Evolutionary conservation across 2,113 vertebrate species (phyloP).

Genomic region (Pteropus alecto): DNA sequence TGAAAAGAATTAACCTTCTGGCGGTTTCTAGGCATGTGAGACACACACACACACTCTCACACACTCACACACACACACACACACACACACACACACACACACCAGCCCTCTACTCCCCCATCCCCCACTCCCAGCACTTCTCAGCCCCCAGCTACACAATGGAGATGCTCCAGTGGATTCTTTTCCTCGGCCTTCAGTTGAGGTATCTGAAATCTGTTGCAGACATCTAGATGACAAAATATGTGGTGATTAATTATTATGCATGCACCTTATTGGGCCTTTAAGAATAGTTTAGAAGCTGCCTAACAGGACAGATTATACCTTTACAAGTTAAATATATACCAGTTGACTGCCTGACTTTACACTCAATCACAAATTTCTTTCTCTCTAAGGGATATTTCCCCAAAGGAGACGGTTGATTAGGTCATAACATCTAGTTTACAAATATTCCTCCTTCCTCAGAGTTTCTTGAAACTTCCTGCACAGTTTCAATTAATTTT

Average conservation of each 20-base stretch:
- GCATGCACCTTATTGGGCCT: background rate
- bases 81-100: no score
- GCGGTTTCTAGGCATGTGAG: background rate
- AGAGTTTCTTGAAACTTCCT: constrained; percentile 17
- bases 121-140: background rate
- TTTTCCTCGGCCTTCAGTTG: background rate
- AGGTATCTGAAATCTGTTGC: background rate
- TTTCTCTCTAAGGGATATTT: background rate
- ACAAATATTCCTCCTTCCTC: constrained; percentile 2
- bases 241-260: background rate
- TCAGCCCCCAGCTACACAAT: background rate
- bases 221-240: background rate
- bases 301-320: background rate
- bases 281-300: background rate
- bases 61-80: no score
- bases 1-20: constrained; percentile 51
- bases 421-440: background rate
- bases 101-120: no score
- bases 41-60: no score
- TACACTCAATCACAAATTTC: background rate
- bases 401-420: background rate
- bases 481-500: constrained; percentile 54
- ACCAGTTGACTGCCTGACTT: background rate
- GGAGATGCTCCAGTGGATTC: background rate
- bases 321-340: background rate